Conservation (phyloP, 1,140 invertebrate genomes). For the Trachymyrmex cornetzi region DNA sequence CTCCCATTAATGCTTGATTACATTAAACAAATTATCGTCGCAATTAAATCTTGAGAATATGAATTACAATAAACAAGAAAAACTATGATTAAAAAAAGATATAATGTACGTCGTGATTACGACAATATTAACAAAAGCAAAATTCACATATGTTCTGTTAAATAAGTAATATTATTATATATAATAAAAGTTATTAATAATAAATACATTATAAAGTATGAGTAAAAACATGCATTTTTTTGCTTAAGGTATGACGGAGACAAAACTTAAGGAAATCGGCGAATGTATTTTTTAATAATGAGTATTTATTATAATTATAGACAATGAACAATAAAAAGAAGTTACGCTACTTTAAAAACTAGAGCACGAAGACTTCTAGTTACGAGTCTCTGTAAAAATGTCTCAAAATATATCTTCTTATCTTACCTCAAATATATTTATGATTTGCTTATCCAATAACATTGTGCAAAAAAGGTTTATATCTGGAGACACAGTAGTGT, state of each 20-base stretch:
- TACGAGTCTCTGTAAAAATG: constrained; percentile 59
- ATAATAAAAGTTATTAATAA: constrained; percentile 76
- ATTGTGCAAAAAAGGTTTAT: neutral
- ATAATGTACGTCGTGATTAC: constrained; percentile 51
- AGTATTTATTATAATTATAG: constrained; percentile 51
- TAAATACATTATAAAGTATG: constrained; percentile 31
- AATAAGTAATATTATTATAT: constrained; percentile 76
- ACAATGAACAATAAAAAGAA: constrained; percentile 38
- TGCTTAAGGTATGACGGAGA: neutral
- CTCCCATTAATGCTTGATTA: constrained; percentile 82
- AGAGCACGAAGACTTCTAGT: neutral
- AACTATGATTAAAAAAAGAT: constrained; percentile 48
- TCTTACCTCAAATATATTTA: constrained; percentile 43
- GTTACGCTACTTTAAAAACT: constrained; percentile 28
- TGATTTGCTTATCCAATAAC: constrained; percentile 20
- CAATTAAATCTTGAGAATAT: constrained; percentile 59
- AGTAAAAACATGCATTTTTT: neutral
- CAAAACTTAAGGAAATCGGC: neutral
- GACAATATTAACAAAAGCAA: constrained; percentile 58
- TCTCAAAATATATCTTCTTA: constrained; percentile 70
- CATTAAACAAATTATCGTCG: constrained; percentile 54
- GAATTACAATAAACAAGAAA: constrained; percentile 45
- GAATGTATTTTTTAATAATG: constrained; percentile 26
- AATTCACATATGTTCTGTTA: constrained; percentile 68
- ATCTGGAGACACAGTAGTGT: no score